Base-by-base conservation (phyloP, 2,113 vertebrate genomes). In the Isurus oxyrinchus region DNA sequence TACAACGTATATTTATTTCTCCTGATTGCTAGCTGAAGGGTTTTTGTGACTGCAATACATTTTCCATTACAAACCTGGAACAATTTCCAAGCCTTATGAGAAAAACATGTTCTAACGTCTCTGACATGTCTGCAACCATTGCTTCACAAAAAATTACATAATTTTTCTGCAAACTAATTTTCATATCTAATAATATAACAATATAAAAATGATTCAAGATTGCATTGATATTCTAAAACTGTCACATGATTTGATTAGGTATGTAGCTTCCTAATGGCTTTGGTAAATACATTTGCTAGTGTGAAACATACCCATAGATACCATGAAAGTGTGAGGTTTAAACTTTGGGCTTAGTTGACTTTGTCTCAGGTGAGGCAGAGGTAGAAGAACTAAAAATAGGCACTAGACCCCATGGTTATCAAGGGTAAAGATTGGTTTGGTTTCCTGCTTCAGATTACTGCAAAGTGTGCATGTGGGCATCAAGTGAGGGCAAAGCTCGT, bases 31-130 rank as follows among this genome's bases (percentile, higher is more conserved):
- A 72, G 23, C 94, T 53, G 21, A 95, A 72, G 66, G n/a, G 44
- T 14, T 72, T 53, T 95, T 72, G 94, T 35, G 23, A 72, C 31
- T n/a, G 40, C 10, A 95, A 95, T 3, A 72, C 27, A 53, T 72
- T 72, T 95, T 53, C 94, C 72, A 69, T 25, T 69, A 69, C 94
- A 95, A 72, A 93, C 59, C 57, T 23, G 57, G 90, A 63, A 93
- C 19, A 91, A 93, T 93, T 94, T 53, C 40, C 25, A 95, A 72
- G 66, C 66, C 23, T 3, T 53, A 4, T 7, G n/a, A 66, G 61
- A 44, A 94, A 55, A 94, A 94, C 3, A 94, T 2, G 55, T 57
- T 57, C 8, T 21, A 94, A 40, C 44, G 2, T 94, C 19, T 49
- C 23, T 27, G 25, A 95, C 3, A 49, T 95, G 44, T 95, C 44